Base-by-base conservation (phyloP, 2,888 invertebrate species). In the Perithous albicinctus region DNA sequence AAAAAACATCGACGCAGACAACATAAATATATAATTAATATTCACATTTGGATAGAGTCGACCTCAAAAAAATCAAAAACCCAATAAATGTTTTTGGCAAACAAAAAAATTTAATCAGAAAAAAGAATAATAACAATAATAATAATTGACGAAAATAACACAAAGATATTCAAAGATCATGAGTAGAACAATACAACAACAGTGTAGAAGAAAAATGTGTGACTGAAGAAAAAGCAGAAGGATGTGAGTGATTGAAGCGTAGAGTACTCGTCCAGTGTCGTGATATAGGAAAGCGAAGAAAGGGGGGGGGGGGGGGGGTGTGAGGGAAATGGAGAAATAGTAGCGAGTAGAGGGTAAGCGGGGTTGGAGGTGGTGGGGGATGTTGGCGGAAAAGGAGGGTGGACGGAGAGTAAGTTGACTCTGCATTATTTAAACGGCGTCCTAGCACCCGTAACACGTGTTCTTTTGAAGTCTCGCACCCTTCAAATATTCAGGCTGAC, bases 381-480 rank as follows among this genome's bases (percentile, higher is more conserved):
- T 80, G 66, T n/a, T 69, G 78, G 83, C 29, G 38, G 80, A 80
- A 51, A 70, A 73, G n/a, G 76, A 78, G 85, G 80, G 83, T 76
- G 86, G 84, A 85, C 84, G 86, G 81, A 88, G 89, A 90, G 90
- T 91, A 91, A 91, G 91, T 92, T 91, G 91, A 91, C 91, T 91
- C 90, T 92, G 92, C 91, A 92, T 92, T 91, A 92, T 92, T 92
- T 91, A 92, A 92, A 89, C 89, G 91, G 89, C 90, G 90, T 92
- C 90, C 91, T 91, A 87, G 89, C 90, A 89, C 87, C 90, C 87
- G 91, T 91, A 91, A 90, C 92, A 91, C 92, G 91, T 92, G 92
- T 92, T 92, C 92, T 91, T 92, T 92, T 92, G 91, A 92, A 91
- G 91, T 92, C 89, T 90, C 90, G 89, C 89, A 89, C 90, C 90